These are phyloP conservation scores for Thymelicus lineola DNA, from an alignment of 2,888 invertebrate species.

Conservation along the genomic window DNA sequence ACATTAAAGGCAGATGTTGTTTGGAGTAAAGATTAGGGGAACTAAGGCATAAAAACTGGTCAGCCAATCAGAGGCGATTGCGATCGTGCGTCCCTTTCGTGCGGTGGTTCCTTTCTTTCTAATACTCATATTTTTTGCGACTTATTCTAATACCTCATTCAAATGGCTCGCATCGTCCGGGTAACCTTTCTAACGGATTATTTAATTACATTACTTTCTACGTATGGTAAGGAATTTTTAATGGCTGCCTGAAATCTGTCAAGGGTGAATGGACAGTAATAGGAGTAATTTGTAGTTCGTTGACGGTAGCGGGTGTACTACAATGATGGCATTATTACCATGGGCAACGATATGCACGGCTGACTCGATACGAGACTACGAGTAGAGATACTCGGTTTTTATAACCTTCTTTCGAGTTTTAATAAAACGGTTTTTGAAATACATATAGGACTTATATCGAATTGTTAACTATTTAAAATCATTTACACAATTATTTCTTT, in stretches of 20 bases:
- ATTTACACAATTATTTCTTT: too few relatives aligned
- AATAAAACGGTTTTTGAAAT: slow-evolving; percentile 2
- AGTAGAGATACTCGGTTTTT: slow-evolving; percentile 1
- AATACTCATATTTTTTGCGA: slow-evolving; percentile 83
- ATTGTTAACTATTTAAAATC: too few relatives aligned
- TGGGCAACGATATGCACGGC: slow-evolving; percentile 13
- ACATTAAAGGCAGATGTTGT: slow-evolving; percentile 81
- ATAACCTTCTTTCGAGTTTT: background rate
- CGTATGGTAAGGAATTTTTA: slow-evolving; percentile 44
- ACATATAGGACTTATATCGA: too few relatives aligned
- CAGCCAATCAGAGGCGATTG: slow-evolving; percentile 72
- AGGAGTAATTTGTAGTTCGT: slow-evolving; percentile 16
- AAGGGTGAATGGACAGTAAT: slow-evolving; percentile 26
- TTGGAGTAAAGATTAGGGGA: slow-evolving; percentile 84
- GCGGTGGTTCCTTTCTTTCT: slow-evolving; percentile 69
- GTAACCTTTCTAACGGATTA: slow-evolving; percentile 63
- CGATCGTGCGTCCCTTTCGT: slow-evolving; percentile 64
- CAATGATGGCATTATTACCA: slow-evolving; percentile 15
- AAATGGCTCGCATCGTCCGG: slow-evolving; percentile 74
- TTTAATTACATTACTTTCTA: slow-evolving; percentile 57
- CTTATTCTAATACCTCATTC: slow-evolving; percentile 83
- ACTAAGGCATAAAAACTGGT: slow-evolving; percentile 83
- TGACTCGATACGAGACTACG: slow-evolving; percentile 13
- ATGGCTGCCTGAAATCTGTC: slow-evolving; percentile 35
- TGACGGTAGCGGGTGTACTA: background rate